A percentile compares a stretch with the other conserved stretches of the same genome.
Conservation (phyloP, 1,140 invertebrate species). For the Trichonephila inaurata region DNA sequence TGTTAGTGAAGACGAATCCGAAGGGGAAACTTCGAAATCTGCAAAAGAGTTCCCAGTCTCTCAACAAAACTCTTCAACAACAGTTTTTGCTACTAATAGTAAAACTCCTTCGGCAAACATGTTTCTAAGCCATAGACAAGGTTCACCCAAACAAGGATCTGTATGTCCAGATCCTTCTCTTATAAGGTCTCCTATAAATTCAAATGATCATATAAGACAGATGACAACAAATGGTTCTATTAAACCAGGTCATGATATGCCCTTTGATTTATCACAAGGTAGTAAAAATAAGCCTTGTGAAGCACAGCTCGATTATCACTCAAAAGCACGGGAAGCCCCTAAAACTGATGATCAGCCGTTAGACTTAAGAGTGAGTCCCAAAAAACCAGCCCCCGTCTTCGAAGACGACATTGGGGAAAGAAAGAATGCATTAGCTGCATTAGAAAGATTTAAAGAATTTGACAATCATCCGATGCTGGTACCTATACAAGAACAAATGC, state of each 20-base stretch:
- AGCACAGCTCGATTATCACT: conserved; percentile 60
- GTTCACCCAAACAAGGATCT: conserved; percentile 78
- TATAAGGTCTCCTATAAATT: conserved; percentile 47
- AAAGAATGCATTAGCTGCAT: conserved; percentile 39
- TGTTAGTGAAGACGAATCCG: conserved; percentile 77
- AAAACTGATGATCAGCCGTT: conserved; percentile 85
- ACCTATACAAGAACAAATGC: conserved; percentile 55
- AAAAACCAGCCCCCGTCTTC: conserved; percentile 48
- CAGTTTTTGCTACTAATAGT: neutral
- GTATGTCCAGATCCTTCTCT: conserved; percentile 78
- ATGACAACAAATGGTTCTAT: conserved; percentile 42
- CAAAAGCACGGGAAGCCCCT: conserved; percentile 59
- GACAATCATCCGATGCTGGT: conserved; percentile 62
- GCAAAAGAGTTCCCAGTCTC: neutral
- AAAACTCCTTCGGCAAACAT: conserved; percentile 45
- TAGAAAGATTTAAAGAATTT: conserved; percentile 64
- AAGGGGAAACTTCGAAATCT: conserved; percentile 59
- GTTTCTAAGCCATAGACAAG: conserved; percentile 73
- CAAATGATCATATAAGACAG: conserved; percentile 60
- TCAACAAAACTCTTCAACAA: neutral
- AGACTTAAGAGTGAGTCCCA: conserved; percentile 83
- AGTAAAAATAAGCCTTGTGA: conserved; percentile 76
- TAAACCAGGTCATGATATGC: conserved; percentile 71
- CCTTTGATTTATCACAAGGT: conserved; percentile 66
- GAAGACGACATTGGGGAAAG: conserved; percentile 50